These are phyloP conservation scores for Leptocoma aspasia DNA, from an alignment of 2,113 vertebrate species.

Conservation along the genomic window DNA sequence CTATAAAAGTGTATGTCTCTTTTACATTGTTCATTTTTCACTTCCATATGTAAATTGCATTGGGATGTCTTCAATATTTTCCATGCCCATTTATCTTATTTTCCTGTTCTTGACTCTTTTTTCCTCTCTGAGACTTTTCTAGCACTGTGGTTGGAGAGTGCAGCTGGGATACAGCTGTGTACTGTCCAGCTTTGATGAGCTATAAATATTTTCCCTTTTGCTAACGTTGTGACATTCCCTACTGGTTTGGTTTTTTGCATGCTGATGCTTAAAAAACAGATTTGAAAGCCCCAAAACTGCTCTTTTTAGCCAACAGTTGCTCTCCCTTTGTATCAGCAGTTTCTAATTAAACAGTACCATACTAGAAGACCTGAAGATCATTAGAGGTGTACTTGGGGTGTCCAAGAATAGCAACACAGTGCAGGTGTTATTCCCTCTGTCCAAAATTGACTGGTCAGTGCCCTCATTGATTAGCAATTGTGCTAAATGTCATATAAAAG, in stretches of 20 bases:
- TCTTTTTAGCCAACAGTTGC: neutral
- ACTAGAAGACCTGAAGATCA: neutral
- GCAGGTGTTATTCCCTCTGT: slow-evolving; percentile 7
- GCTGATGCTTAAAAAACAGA: neutral
- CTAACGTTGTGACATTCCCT: neutral
- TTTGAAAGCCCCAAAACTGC: neutral
- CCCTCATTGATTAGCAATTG: slow-evolving; percentile 1
- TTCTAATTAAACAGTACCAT: slow-evolving; percentile 41
- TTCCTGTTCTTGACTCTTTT: slow-evolving; percentile 17
- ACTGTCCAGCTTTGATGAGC: neutral
- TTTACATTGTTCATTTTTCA: neutral
- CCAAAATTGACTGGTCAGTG: neutral
- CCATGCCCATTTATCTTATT: slow-evolving; percentile 9
- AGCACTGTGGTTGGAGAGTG: neutral
- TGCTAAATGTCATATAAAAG: slow-evolving; percentile 13
- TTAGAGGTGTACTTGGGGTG: neutral
- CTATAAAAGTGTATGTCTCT: neutral
- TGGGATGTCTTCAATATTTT: neutral
- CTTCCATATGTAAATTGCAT: neutral
- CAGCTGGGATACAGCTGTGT: slow-evolving; percentile 41
- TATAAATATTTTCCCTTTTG: neutral
- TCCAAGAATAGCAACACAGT: slow-evolving; percentile 19
- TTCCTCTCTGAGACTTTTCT: neutral
- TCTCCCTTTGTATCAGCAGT: neutral
- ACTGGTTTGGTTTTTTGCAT: neutral